Percentiles rank a stretch among this genome's conserved stretches.
Evolutionary conservation across 2,797 vertebrate genomes (phyloP).

Genomic region (Lagodon rhomboides): DNA sequence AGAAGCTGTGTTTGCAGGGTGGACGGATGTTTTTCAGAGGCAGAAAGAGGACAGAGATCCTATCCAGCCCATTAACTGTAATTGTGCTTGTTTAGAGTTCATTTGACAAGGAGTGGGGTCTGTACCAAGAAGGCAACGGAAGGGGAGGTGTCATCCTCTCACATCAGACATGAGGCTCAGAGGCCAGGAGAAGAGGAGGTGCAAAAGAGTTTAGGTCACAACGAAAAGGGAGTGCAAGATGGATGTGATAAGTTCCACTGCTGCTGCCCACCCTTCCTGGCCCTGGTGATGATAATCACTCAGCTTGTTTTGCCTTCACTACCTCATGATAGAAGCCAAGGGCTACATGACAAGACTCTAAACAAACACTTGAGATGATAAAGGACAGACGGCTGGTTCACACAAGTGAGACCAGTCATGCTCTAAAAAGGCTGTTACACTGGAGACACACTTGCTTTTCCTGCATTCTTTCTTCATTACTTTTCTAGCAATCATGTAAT

Average conservation of each 20-base stretch:
- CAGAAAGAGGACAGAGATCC: constrained; percentile 64
- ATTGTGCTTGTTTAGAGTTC: constrained; percentile 72
- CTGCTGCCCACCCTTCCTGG: constrained; percentile 73
- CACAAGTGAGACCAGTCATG: constrained; percentile 36
- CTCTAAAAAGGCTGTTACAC: constrained; percentile 25
- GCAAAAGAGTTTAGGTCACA: constrained; percentile 67
- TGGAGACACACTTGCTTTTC: constrained; percentile 23
- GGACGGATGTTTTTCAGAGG: constrained; percentile 69
- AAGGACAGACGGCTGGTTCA: constrained; percentile 51
- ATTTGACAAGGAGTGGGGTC: constrained; percentile 51
- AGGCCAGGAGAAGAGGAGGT: constrained; percentile 59
- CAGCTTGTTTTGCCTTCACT: constrained; percentile 69
- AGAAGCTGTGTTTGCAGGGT: constrained; percentile 37
- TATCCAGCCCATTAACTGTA: constrained; percentile 76
- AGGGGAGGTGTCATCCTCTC: constrained; percentile 81
- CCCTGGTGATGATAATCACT: constrained; percentile 73
- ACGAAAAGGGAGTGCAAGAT: constrained; percentile 59
- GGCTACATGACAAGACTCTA: constrained; percentile 65
- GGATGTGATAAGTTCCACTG: constrained; percentile 57
- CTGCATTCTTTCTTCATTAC: constrained; percentile 12
- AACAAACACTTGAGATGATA: constrained; percentile 73
- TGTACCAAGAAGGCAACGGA: constrained; percentile 58
- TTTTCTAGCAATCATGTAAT: not conserved
- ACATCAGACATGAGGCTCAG: constrained; percentile 73
- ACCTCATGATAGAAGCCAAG: constrained; percentile 58